phyloP scores from a whole-genome alignment of 2,113 vertebrate species.

The Seriola aureovittata region DNA sequence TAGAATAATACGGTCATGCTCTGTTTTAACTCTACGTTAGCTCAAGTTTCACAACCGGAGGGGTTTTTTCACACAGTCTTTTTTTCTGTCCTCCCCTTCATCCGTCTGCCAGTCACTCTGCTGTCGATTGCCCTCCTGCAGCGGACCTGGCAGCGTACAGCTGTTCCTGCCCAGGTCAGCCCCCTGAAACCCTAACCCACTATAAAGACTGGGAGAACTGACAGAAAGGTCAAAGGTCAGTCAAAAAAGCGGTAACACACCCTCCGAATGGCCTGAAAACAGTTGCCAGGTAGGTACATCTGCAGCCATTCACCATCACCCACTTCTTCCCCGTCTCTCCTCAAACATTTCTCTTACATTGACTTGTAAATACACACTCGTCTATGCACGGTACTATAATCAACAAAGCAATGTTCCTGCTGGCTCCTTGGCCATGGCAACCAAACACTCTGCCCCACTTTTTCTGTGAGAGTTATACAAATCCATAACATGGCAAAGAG shows the following conservation, averaged over 20 bases:
- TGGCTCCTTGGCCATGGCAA: slow-evolving; percentile 13
- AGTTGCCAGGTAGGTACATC: slow-evolving; percentile 29
- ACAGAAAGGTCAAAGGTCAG: slow-evolving; percentile 69
- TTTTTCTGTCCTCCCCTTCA: slow-evolving; percentile 20
- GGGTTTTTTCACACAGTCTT: slow-evolving; percentile 42
- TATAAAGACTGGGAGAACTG: slow-evolving; percentile 59
- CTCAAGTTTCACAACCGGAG: slow-evolving; percentile 69
- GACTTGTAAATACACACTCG: slow-evolving; percentile 21
- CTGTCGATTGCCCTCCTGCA: slow-evolving; percentile 49
- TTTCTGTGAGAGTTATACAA: not conserved
- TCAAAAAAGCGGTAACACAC: slow-evolving; percentile 61
- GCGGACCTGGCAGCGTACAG: slow-evolving; percentile 58
- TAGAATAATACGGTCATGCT: slow-evolving; percentile 64
- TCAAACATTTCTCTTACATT: slow-evolving; percentile 3
- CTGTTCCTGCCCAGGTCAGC: slow-evolving; percentile 66
- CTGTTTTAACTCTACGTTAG: slow-evolving; percentile 66
- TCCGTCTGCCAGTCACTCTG: slow-evolving; percentile 53
- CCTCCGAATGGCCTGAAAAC: slow-evolving; percentile 38
- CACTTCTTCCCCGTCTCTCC: not conserved
- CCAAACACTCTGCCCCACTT: not conserved
- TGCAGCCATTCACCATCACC: slow-evolving; percentile 21
- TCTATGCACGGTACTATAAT: not conserved
- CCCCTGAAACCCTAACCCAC: slow-evolving; percentile 71
- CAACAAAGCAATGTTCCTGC: slow-evolving; percentile 37
- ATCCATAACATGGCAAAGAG: slow-evolving; percentile 10